These are phyloP conservation scores for Oreonectes daqikongensis DNA, from an alignment of 2,797 vertebrate genomes.

Conservation along the genomic window DNA sequence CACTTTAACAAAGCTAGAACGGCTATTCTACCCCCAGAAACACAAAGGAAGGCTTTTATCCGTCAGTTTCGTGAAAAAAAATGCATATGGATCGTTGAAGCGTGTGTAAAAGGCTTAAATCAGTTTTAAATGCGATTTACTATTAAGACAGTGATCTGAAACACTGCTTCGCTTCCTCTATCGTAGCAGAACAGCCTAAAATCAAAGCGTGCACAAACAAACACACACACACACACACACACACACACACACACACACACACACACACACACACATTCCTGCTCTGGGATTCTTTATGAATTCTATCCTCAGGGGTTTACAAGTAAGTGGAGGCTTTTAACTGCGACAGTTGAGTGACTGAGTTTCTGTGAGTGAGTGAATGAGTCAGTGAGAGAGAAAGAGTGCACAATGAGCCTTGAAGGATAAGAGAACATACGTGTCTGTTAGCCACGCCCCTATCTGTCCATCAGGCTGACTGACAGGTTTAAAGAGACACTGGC, in stretches of 20 bases:
- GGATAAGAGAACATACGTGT: constrained; percentile 45
- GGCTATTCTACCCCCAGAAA: not conserved
- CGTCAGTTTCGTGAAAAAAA: not conserved
- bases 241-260: constrained; percentile 1
- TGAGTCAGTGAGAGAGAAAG: constrained; percentile 36
- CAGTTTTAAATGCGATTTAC: constrained; percentile 41
- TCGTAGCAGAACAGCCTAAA: constrained; percentile 24
- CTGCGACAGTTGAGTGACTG: constrained; percentile 58
- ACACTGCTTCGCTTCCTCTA: constrained; percentile 5
- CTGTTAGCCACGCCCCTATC: constrained; percentile 33
- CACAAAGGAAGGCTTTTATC: constrained; percentile 29
- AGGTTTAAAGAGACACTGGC: constrained; percentile 46
- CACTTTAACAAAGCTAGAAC: constrained; percentile 26
- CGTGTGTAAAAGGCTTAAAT: constrained; percentile 44
- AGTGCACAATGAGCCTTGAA: constrained; percentile 47
- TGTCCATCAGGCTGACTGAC: constrained; percentile 54
- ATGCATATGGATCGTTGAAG: constrained; percentile 6
- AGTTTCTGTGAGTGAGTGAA: constrained; percentile 59
- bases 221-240: not conserved
- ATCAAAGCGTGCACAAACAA: constrained; percentile 7
- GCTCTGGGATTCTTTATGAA: constrained; percentile 43
- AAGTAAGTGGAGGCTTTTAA: constrained; percentile 49
- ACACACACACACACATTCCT: not conserved
- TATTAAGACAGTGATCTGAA: constrained; percentile 28
- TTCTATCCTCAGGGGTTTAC: constrained; percentile 45